Conservation (phyloP, 1,140 invertebrate genomes). For the Geopemphigus sp. region DNA sequence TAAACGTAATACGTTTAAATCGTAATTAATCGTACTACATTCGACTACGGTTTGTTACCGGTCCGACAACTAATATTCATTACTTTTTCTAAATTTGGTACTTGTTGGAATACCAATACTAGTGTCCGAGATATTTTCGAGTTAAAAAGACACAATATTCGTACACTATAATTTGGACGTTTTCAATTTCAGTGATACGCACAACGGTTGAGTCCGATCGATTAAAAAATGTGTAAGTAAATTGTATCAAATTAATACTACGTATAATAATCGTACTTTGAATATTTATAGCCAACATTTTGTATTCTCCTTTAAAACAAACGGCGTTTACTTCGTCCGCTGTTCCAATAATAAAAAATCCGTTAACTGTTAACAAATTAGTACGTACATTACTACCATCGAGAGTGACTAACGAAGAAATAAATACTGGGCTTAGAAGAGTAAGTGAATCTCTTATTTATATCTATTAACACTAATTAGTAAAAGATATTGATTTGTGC, state of each 20-base stretch:
- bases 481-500: not conserved
- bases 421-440: slow-evolving; percentile 19
- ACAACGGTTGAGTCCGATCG: not conserved
- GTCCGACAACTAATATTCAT: no score
- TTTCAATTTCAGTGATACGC: no score
- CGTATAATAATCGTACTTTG: not conserved
- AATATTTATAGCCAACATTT: slow-evolving; percentile 5
- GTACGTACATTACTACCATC: slow-evolving; percentile 7
- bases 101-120: no score
- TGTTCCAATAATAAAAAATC: not conserved
- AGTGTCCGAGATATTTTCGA: no score
- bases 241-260: not conserved
- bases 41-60: no score
- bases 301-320: not conserved
- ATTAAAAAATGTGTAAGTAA: slow-evolving; percentile 21
- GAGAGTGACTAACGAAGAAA: slow-evolving; percentile 29
- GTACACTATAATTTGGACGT: no score
- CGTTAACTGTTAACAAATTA: slow-evolving; percentile 25
- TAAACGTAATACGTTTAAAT: no score
- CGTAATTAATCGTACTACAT: no score
- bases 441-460: not conserved
- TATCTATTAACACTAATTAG: not conserved
- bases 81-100: no score
- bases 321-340: slow-evolving; percentile 7
- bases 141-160: no score